Evolutionary conservation across 2,888 invertebrate genomes (phyloP), one percentile per base, ranked within the genome.

Genomic region (Acleris holmiana): DNA sequence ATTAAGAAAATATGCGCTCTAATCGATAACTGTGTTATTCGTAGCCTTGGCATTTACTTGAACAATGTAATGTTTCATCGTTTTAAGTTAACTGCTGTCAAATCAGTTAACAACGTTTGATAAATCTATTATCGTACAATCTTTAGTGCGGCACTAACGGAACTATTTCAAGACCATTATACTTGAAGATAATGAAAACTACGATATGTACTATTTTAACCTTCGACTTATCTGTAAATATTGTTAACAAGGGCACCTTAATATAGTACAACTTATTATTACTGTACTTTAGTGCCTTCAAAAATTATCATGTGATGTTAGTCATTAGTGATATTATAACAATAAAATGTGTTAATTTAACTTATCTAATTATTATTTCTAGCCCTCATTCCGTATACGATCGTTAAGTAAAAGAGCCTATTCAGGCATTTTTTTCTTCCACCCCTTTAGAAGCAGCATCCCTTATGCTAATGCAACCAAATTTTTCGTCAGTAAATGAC

Each of bases 251-350:
- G 79, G 84, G 89, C 88, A 86, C 87, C 81, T 73, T 69, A 70
- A 69, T 69, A 62, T 56, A 61, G 78, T 80, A 82, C 80, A 84
- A 84, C 85, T 76, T 77, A 74, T 67, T 70, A 70, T 74, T 71
- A 74, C 35, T 71, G 70, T 74, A 72, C 68, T 73, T 72, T 76
- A 83, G 90, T 90, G 90, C 90, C 90, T 91, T 91, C 66, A 73
- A 76, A 68, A 73, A 71, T 77, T 66, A 74, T 74, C 76, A 84
- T 89, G 89, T 89, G 89, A 91, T 90, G 79, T 80, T 89, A 89
- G 84, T 75, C 74, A 71, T 70, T 73, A 78, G 66, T 67, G 72
- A 75, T 70, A 71, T 68, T 74, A 77, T 71, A 63, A 4, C 35
- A 80, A 80, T 81, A 78, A 80, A 81, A 71, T 55, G 61, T 71